Evolutionary conservation across 2,888 invertebrate species (phyloP).

Genomic region (Diloba caeruleocephala): DNA sequence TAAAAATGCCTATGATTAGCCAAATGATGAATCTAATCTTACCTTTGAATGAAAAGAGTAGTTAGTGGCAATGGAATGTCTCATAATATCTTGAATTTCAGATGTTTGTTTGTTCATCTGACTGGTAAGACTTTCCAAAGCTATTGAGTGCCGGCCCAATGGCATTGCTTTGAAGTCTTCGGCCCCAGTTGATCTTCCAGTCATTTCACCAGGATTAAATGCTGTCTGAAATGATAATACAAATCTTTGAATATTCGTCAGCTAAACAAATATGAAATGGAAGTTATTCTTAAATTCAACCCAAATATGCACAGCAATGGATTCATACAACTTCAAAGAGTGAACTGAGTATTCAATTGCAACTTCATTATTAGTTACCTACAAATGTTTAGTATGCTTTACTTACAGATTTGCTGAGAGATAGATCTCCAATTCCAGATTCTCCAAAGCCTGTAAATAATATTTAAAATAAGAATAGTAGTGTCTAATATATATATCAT

Average conservation of each 20-base stretch:
- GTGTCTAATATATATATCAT: background rate
- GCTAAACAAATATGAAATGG: too few relatives aligned
- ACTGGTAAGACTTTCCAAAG: conserved; percentile 68
- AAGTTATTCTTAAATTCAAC: too few relatives aligned
- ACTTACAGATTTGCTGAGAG: conserved; percentile 77
- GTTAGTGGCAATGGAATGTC: conserved; percentile 80
- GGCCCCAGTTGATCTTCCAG: conserved; percentile 80
- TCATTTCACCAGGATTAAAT: conserved; percentile 83
- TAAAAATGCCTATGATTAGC: too few relatives aligned
- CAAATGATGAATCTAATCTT: too few relatives aligned
- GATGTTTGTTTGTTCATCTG: conserved; percentile 77
- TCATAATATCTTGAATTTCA: conserved; percentile 77
- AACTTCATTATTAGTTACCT: background rate
- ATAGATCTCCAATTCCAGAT: conserved; percentile 66
- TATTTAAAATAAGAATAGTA: background rate
- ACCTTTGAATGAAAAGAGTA: conserved; percentile 83
- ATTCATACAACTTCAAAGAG: too few relatives aligned
- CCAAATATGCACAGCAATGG: too few relatives aligned
- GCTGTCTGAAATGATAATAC: conserved; percentile 65
- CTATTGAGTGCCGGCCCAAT: conserved; percentile 69
- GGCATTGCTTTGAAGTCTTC: conserved; percentile 59
- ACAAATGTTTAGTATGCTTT: background rate
- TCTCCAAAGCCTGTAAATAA: conserved; percentile 76
- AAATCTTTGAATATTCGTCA: background rate
- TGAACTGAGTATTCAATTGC: background rate